Evolutionary conservation across 2,888 invertebrate genomes (phyloP).

Genomic region (Apamea monoglypha): DNA sequence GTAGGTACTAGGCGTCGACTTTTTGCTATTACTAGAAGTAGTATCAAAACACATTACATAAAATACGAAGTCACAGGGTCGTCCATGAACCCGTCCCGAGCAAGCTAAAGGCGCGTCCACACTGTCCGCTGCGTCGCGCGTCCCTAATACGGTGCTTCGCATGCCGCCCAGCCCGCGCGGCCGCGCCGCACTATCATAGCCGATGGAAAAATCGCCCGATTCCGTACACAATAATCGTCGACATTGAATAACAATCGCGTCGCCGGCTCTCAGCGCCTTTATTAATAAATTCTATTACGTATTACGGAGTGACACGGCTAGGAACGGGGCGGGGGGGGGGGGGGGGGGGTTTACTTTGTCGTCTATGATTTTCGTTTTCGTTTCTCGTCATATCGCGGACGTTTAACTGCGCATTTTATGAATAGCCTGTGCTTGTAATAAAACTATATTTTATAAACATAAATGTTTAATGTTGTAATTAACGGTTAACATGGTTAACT

Average conservation of each 20-base stretch:
- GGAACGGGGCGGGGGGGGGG: background rate
- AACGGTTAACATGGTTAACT: background rate
- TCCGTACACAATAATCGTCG: constrained; percentile 71
- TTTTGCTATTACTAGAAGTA: background rate
- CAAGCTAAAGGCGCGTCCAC: constrained; percentile 1
- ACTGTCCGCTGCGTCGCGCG: constrained; percentile 62
- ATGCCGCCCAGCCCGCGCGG: constrained; percentile 53
- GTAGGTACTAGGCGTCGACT: background rate
- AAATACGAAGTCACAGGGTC: background rate
- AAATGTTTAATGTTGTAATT: background rate
- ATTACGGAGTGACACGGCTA: constrained; percentile 51
- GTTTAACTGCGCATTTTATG: constrained; percentile 55
- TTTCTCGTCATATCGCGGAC: constrained; percentile 36
- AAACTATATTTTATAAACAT: background rate
- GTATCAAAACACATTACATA: background rate
- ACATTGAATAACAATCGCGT: constrained; percentile 71
- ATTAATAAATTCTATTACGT: constrained; percentile 71
- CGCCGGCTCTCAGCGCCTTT: constrained; percentile 57
- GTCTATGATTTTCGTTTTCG: constrained; percentile 50
- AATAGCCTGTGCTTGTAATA: constrained; percentile 8
- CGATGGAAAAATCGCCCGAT: constrained; percentile 69
- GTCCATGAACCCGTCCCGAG: background rate
- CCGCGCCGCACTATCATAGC: constrained; percentile 37
- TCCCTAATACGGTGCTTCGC: constrained; percentile 68
- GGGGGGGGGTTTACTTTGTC: constrained; percentile 12